Percentiles rank a stretch among this genome's conserved stretches.
Conservation (phyloP, 1,140 invertebrate genomes). For the Dendrolimus kikuchii region DNA sequence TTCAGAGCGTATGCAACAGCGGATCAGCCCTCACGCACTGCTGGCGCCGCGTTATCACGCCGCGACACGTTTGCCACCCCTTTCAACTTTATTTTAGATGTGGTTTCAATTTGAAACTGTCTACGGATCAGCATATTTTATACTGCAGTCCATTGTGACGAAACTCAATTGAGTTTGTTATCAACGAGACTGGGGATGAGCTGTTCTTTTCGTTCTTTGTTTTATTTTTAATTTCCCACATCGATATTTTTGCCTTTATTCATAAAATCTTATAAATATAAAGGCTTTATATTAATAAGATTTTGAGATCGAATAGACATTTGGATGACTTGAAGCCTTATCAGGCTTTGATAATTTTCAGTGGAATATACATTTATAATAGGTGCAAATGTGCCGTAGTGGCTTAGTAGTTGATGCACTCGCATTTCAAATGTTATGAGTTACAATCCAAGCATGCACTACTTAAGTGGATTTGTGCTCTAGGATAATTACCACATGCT, state of each 20-base stretch:
- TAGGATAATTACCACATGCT: too few species aligned
- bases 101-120: slow-evolving; percentile 56
- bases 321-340: too few species aligned
- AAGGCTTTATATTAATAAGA: too few species aligned
- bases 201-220: slow-evolving; percentile 14
- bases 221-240: slow-evolving; percentile 7
- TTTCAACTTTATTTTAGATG: slow-evolving; percentile 45
- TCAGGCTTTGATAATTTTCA: too few species aligned
- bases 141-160: slow-evolving; percentile 36
- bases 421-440: too few species aligned
- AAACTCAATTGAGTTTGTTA: slow-evolving; percentile 41
- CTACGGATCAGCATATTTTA: slow-evolving; percentile 63
- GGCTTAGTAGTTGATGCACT: too few species aligned
- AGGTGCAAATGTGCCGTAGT: too few species aligned
- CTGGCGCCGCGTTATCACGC: slow-evolving; percentile 49
- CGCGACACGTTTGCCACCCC: slow-evolving; percentile 46
- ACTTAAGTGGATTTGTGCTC: too few species aligned
- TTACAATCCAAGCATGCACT: too few species aligned
- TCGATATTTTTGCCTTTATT: not conserved
- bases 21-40: slow-evolving; percentile 48
- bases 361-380: too few species aligned
- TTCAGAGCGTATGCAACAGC: slow-evolving; percentile 30
- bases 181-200: slow-evolving; percentile 41
- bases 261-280: too few species aligned
- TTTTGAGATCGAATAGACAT: too few species aligned